phyloP scores from a whole-genome alignment of 2,888 invertebrate species.

The Drosophila nigricruria region DNA sequence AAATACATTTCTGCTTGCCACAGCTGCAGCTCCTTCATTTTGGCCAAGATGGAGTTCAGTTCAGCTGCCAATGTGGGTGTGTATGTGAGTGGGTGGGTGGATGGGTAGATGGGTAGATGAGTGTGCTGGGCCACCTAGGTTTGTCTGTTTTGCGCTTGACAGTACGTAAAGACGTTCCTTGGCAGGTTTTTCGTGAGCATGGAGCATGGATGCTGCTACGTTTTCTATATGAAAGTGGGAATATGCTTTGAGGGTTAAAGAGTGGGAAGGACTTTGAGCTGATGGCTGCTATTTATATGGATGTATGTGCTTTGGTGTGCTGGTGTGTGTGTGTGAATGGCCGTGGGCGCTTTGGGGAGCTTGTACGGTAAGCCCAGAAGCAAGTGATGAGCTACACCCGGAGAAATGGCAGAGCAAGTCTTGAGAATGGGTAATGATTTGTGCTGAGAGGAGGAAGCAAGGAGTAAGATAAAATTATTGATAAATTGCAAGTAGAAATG shows the following conservation, averaged over 20 bases:
- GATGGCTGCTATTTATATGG: conserved; percentile 69
- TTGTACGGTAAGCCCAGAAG: conserved; percentile 34
- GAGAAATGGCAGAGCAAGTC: conserved; percentile 10
- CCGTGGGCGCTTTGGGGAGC: conserved; percentile 11
- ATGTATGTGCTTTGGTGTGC: conserved; percentile 23
- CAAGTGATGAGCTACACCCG: conserved; percentile 46
- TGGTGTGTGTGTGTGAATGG: conserved; percentile 14
- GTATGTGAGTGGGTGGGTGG: conserved; percentile 35
- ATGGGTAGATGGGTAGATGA: too few species aligned
- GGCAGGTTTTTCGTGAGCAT: conserved; percentile 60
- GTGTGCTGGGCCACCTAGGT: conserved; percentile 61
- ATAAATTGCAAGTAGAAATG: background rate
- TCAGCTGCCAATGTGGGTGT: conserved; percentile 46
- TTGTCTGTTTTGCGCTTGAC: conserved; percentile 76
- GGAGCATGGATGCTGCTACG: conserved; percentile 19
- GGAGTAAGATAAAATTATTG: background rate
- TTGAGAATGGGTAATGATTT: background rate
- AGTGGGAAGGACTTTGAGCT: conserved; percentile 52
- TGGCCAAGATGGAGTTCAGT: conserved; percentile 79
- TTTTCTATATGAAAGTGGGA: conserved; percentile 8
- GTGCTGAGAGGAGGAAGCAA: too few species aligned
- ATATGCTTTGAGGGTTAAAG: conserved; percentile 4
- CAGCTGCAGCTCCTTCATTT: conserved; percentile 68
- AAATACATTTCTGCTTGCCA: conserved; percentile 66
- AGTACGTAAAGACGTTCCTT: conserved; percentile 77